Evolutionary conservation across 2,113 vertebrate species (phyloP).

Genomic region (Dasyurus viverrinus): DNA sequence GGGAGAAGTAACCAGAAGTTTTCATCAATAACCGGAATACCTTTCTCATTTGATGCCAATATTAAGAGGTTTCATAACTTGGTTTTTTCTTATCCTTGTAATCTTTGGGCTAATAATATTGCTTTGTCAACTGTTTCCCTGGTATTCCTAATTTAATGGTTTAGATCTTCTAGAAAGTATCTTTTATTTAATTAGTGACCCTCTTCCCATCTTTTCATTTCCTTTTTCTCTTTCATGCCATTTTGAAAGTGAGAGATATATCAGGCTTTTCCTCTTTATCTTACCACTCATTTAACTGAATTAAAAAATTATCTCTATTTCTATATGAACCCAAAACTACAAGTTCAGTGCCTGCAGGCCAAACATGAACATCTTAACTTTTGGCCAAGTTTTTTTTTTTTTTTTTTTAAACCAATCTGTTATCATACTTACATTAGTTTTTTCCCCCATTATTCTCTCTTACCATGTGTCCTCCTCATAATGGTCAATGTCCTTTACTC

Average conservation of each 20-base stretch:
- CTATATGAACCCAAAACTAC: neutral
- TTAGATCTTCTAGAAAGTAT: neutral
- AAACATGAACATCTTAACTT: conserved; percentile 23
- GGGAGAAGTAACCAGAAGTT: neutral
- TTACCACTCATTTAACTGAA: neutral
- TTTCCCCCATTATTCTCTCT: conserved; percentile 51
- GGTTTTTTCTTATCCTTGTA: conserved; percentile 17
- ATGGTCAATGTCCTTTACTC: neutral
- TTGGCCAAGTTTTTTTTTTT: conserved; percentile 21
- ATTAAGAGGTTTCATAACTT: neutral
- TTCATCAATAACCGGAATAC: neutral
- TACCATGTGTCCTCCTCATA: neutral
- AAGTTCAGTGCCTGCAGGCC: conserved; percentile 29
- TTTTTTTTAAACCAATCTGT: conserved; percentile 45
- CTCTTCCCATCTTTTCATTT: neutral
- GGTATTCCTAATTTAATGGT: neutral
- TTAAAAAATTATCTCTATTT: neutral
- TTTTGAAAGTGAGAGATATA: neutral
- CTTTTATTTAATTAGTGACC: neutral
- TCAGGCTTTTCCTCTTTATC: neutral
- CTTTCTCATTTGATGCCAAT: conserved; percentile 5
- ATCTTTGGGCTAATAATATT: neutral
- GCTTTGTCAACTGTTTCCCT: neutral
- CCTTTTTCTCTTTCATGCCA: neutral
- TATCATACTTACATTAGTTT: conserved; percentile 47